phyloP scores from a whole-genome alignment of 2,797 vertebrate genomes.

The Myripristis murdjan region DNA sequence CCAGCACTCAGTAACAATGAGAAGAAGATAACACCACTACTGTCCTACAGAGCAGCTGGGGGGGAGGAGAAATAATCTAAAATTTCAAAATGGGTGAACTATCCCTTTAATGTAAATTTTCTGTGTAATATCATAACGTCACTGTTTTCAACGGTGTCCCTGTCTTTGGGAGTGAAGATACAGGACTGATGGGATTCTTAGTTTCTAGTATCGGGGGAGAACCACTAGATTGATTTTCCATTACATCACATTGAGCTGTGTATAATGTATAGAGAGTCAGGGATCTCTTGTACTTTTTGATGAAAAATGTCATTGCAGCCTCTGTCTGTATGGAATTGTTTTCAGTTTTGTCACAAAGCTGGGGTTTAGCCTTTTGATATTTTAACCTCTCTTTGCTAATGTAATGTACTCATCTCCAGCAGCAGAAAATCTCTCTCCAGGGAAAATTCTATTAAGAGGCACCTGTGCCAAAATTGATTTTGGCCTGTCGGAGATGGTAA shows the following conservation, averaged over 20 bases:
- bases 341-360: not conserved
- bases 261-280: not conserved
- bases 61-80: too few species aligned
- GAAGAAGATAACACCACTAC: too few species aligned
- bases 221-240: slow-evolving; percentile 39
- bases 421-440: slow-evolving; percentile 2
- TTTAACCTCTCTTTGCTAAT: not conserved
- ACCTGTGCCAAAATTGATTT: slow-evolving; percentile 33
- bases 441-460: slow-evolving; percentile 4
- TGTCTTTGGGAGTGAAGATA: too few species aligned
- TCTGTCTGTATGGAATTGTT: not conserved
- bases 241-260: slow-evolving; percentile 13
- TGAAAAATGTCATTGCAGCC: too few species aligned
- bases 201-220: slow-evolving; percentile 19
- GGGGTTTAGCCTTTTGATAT: not conserved
- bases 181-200: not conserved
- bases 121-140: too few species aligned
- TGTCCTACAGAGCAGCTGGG: too few species aligned
- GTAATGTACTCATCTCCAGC: slow-evolving; percentile 15
- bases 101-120: too few species aligned
- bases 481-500: slow-evolving; percentile 1
- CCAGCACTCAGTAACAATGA: too few species aligned
- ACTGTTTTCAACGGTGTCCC: too few species aligned
- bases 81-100: too few species aligned
- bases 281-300: too few species aligned